Conservation (phyloP, 2,113 vertebrate genomes). For the Pachyramphus minor region DNA sequence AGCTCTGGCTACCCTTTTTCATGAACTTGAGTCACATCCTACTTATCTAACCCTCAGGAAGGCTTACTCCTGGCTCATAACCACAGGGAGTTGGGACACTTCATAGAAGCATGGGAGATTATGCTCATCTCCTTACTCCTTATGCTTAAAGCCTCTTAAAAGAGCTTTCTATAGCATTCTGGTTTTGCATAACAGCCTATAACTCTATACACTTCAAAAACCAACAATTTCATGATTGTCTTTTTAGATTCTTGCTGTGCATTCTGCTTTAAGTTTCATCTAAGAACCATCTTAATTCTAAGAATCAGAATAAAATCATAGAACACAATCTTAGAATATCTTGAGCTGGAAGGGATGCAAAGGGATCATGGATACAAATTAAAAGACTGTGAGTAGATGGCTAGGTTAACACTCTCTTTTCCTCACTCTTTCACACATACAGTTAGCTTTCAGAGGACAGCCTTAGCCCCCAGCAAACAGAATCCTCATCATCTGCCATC, state of each 20-base stretch:
- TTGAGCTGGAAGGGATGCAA: not conserved
- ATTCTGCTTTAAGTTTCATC: not conserved
- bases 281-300: not conserved
- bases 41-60: not conserved
- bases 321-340: not conserved
- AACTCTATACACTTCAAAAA: not conserved
- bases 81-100: not conserved
- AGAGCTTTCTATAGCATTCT: not conserved
- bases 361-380: not conserved
- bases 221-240: not conserved
- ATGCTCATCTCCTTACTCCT: not conserved
- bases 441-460: not conserved
- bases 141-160: constrained; percentile 14
- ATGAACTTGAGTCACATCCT: not conserved
- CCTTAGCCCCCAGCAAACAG: not conserved
- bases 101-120: not conserved
- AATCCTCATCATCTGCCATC: not conserved
- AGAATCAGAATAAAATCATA: not conserved
- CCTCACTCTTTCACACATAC: not conserved
- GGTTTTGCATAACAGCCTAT: not conserved
- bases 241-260: not conserved
- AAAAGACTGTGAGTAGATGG: not conserved
- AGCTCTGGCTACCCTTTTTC: not conserved
- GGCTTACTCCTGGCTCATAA: not conserved
- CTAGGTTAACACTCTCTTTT: not conserved